Conservation (phyloP, 1,140 invertebrate species). For the Lepidurus apus region DNA sequence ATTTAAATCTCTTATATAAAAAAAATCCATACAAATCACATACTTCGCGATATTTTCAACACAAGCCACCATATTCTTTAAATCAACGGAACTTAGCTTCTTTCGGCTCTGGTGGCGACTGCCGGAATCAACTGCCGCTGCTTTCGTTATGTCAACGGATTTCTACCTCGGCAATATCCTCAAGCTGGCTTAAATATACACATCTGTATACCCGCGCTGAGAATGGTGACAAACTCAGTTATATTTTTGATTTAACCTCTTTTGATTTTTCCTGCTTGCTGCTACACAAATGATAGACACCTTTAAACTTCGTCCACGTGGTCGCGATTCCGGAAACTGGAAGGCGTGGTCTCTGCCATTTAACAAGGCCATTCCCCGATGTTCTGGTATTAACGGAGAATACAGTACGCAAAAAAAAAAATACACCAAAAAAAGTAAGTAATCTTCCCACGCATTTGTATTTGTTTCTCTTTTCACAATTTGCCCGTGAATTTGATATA, state of each 20-base stretch:
- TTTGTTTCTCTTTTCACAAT: constrained; percentile 31
- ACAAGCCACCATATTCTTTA: constrained; percentile 20
- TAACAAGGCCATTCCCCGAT: no score
- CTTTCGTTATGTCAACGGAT: constrained; percentile 25
- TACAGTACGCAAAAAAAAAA: no score
- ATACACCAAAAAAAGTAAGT: no score
- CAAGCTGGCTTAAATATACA: constrained; percentile 29
- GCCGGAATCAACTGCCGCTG: constrained; percentile 23
- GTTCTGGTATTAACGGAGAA: no score
- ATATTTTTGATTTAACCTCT: background rate
- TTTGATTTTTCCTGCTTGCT: no score
- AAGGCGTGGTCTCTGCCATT: no score
- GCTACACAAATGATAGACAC: no score
- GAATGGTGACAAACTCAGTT: constrained; percentile 4
- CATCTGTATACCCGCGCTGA: constrained; percentile 27
- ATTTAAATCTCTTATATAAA: background rate
- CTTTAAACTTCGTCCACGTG: no score
- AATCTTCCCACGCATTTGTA: background rate
- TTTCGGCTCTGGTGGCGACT: constrained; percentile 24
- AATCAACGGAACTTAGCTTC: background rate
- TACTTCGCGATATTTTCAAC: constrained; percentile 25
- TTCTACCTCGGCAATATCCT: constrained; percentile 32
- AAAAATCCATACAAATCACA: background rate
- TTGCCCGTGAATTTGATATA: constrained; percentile 36
- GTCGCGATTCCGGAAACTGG: no score